Evolutionary conservation across 2,113 vertebrate species (phyloP).

Genomic region (Gobius niger): DNA sequence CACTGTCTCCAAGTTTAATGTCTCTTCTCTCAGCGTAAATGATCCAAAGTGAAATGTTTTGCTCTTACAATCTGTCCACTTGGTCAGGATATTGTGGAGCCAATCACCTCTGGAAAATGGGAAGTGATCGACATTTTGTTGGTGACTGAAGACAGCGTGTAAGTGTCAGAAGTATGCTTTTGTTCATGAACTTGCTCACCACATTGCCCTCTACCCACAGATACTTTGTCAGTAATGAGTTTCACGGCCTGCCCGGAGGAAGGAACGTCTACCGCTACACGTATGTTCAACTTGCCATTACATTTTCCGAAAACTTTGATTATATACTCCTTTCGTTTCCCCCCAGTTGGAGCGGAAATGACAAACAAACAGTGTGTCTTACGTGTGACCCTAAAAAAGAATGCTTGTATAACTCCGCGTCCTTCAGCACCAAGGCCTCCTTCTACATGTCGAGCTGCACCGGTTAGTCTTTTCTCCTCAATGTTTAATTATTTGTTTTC

Average conservation of each 20-base stretch:
- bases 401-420: constrained; percentile 87
- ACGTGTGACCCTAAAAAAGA: constrained; percentile 79
- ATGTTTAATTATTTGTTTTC: background rate
- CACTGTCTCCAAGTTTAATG: too few relatives aligned
- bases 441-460: constrained; percentile 86
- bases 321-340: background rate
- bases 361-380: constrained; percentile 71
- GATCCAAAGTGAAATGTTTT: too few relatives aligned
- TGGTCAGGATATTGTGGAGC: constrained; percentile 20
- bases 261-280: constrained; percentile 90
- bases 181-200: background rate
- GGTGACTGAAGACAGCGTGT: constrained; percentile 86
- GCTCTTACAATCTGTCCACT: background rate
- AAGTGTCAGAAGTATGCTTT: constrained; percentile 41
- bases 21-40: too few relatives aligned
- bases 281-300: constrained; percentile 33
- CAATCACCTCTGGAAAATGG: constrained; percentile 87
- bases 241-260: constrained; percentile 80
- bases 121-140: constrained; percentile 90
- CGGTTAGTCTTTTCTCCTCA: constrained; percentile 69
- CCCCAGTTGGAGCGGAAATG: background rate
- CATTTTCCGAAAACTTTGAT: background rate
- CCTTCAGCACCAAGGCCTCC: constrained; percentile 82
- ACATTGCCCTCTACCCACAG: constrained; percentile 65
- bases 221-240: constrained; percentile 90